Evolutionary conservation across 2,113 vertebrate species (phyloP), one percentile per base, ranked within the genome.

Genomic region (Apteryx owenii): DNA sequence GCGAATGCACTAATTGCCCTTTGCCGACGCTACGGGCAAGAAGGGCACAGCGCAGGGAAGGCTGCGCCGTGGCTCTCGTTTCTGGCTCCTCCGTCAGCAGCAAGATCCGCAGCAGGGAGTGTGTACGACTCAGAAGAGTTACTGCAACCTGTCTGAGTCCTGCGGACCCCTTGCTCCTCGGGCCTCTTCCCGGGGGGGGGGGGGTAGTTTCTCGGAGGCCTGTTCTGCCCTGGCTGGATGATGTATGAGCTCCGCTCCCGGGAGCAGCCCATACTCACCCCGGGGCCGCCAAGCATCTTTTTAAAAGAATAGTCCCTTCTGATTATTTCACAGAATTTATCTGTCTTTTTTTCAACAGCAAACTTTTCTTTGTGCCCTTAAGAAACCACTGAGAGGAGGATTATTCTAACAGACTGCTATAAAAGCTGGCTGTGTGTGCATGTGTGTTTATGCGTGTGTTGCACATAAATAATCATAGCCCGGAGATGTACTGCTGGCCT

Each of bases 211-310:
- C 2, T 18, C 18, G 12, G 22, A 48, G 86, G 33, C 76, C 51
- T 0, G 0, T n/a, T 81, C 42, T 38, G 25, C 19, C 31, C 38
- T 17, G 17, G 6, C 71, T 2, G 3, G 31, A 14, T 38, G 31
- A 54, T 0, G 0, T 23, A 13, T 0, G 11, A 60, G 42, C n/a
- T 75, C 54, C 58, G 10, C 14, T 71, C 38, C 33, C 65, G 7
- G 12, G 38, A 58, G 53, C n/a, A 44, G 53, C 12, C 21, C 2
- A 33, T 16, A 33, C 50, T 51, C 31, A 38, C 20, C 11, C 36
- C 12, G 15, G 16, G 36, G 21, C 48, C 78, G 44, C 33, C 4
- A 7, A 48, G 14, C 56, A 7, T 53, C 62, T 72, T 85, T 65
- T 54, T 7, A 36, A 73, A 51, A 33, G 12, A 22, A 17, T 4